Evolutionary conservation across 1,140 invertebrate species (phyloP).

Genomic region (Drosophila ambigua): DNA sequence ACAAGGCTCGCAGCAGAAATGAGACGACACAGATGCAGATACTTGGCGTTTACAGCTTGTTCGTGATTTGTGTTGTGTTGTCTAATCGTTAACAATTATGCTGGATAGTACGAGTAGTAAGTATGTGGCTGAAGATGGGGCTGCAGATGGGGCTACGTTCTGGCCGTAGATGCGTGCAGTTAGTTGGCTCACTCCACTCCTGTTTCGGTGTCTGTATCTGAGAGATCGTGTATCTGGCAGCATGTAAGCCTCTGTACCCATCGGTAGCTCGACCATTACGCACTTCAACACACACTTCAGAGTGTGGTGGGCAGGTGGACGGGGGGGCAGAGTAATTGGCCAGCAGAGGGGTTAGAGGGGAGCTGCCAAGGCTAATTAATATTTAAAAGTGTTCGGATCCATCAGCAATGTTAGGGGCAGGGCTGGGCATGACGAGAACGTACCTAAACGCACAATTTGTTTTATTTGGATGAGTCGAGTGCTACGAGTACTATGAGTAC

Average conservation of each 20-base stretch:
- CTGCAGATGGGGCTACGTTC: conserved; percentile 28
- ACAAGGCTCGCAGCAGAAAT: conserved; percentile 16
- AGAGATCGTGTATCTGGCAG: conserved; percentile 17
- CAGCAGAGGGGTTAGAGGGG: conserved; percentile 19
- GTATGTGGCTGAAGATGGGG: not conserved
- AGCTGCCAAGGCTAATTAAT: conserved; percentile 69
- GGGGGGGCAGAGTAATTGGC: conserved; percentile 53
- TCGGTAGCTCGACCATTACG: conserved; percentile 43
- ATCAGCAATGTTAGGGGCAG: conserved; percentile 18
- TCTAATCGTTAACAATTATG: conserved; percentile 77
- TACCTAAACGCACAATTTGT: conserved; percentile 2
- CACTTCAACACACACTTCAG: conserved; percentile 72
- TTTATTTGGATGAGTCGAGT: conserved; percentile 4
- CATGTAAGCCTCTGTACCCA: conserved; percentile 5
- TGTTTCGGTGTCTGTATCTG: conserved; percentile 1
- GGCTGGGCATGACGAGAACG: not conserved
- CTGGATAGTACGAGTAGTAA: conserved; percentile 27
- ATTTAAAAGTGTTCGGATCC: conserved; percentile 69
- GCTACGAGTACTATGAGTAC: not conserved
- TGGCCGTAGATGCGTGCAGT: conserved; percentile 57
- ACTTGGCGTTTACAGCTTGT: conserved; percentile 59
- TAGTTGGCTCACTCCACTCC: conserved; percentile 31
- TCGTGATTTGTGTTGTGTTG: conserved; percentile 79
- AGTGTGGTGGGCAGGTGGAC: not conserved
- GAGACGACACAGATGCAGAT: conserved; percentile 24